These are phyloP conservation scores for Drosophila suzukii DNA, from an alignment of 1,140 invertebrate genomes.

Conservation along the genomic window DNA sequence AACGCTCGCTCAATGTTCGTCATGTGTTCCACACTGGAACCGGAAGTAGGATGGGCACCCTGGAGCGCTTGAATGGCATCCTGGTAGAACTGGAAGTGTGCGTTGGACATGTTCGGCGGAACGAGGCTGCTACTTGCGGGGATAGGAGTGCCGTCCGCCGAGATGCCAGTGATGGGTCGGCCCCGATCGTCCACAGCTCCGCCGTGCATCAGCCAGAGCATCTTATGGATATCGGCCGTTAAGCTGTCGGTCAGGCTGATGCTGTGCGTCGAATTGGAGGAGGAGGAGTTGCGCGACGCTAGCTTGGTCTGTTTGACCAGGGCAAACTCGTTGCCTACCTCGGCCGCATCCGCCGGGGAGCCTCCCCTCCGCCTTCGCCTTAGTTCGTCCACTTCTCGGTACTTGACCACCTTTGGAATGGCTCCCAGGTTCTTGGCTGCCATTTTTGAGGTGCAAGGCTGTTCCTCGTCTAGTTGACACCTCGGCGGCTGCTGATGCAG, in stretches of 20 bases:
- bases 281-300: slow-evolving; percentile 69
- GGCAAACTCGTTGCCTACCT: slow-evolving; percentile 42
- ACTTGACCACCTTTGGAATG: slow-evolving; percentile 87
- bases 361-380: slow-evolving; percentile 47
- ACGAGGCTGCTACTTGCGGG: slow-evolving; percentile 59
- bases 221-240: slow-evolving; percentile 80
- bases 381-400: slow-evolving; percentile 74
- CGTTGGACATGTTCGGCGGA: slow-evolving; percentile 75
- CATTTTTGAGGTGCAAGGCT: slow-evolving; percentile 62
- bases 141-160: slow-evolving; percentile 58
- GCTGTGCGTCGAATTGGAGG: slow-evolving; percentile 78
- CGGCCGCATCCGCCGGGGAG: slow-evolving; percentile 1
- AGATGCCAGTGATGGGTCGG: slow-evolving; percentile 58
- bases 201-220: slow-evolving; percentile 80
- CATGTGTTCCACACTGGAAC: slow-evolving; percentile 61
- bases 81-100: slow-evolving; percentile 80
- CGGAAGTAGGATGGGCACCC: slow-evolving; percentile 46
- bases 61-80: slow-evolving; percentile 77
- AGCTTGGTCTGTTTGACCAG: slow-evolving; percentile 56
- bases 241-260: slow-evolving; percentile 75
- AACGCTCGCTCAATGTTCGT: slow-evolving; percentile 63
- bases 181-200: slow-evolving; percentile 73
- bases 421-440: slow-evolving; percentile 88
- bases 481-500: slow-evolving; percentile 82
- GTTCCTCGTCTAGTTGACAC: slow-evolving; percentile 51